Evolutionary conservation across 2,888 invertebrate genomes (phyloP).

Genomic region (Campoletis raptor): DNA sequence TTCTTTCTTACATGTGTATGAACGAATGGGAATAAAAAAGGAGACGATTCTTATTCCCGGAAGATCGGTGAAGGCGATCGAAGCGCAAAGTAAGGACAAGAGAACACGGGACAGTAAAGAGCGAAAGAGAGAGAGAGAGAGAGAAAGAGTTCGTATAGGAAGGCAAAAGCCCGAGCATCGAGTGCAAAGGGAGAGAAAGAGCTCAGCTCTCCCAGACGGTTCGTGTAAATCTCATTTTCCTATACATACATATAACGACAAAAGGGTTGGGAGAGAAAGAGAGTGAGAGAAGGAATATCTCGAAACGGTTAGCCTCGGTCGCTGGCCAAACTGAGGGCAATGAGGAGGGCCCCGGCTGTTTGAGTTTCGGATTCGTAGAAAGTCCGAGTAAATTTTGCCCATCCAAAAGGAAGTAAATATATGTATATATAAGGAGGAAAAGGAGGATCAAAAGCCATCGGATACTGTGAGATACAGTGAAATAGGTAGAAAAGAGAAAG

Average conservation of each 20-base stretch:
- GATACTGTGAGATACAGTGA: slow-evolving; percentile 22
- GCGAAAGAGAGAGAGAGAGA: not conserved
- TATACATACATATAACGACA: slow-evolving; percentile 68
- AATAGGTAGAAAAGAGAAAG: not conserved
- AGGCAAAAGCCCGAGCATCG: slow-evolving; percentile 12
- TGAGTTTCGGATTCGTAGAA: slow-evolving; percentile 70
- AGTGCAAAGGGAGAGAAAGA: slow-evolving; percentile 18
- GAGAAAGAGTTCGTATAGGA: slow-evolving; percentile 47
- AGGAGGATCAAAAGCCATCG: slow-evolving; percentile 16
- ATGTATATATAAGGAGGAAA: slow-evolving; percentile 4
- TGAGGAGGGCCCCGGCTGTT: slow-evolving; percentile 31
- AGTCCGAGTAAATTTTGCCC: slow-evolving; percentile 72
- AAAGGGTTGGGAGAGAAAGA: slow-evolving; percentile 63
- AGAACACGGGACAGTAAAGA: slow-evolving; percentile 49
- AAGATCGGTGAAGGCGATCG: slow-evolving; percentile 67
- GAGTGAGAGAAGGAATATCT: not conserved
- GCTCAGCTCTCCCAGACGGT: slow-evolving; percentile 17
- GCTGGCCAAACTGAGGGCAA: slow-evolving; percentile 6
- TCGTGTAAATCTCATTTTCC: slow-evolving; percentile 68
- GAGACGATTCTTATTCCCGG: slow-evolving; percentile 68
- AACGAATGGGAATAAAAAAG: slow-evolving; percentile 47
- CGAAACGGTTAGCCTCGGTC: slow-evolving; percentile 26
- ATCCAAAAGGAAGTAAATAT: slow-evolving; percentile 40
- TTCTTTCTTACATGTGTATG: slow-evolving; percentile 16
- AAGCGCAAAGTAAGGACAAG: slow-evolving; percentile 17